Percentiles rank a stretch among this genome's conserved stretches.
Evolutionary conservation across 2,797 vertebrate species (phyloP).

Genomic region (Anniella stebbinsi): DNA sequence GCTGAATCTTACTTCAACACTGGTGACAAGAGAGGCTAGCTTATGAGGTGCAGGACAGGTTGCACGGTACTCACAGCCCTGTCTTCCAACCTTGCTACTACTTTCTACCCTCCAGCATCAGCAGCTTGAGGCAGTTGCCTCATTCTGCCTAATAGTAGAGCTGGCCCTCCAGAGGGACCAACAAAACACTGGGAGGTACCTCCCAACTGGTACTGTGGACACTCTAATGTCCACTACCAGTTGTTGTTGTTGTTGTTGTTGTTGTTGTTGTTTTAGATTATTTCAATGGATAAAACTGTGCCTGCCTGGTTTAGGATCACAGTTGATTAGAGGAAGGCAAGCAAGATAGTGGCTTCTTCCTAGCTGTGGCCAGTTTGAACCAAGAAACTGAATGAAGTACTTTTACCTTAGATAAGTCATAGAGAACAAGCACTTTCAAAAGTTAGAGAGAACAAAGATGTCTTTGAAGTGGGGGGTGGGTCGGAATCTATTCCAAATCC

Average conservation of each 20-base stretch:
- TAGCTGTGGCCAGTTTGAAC: not conserved
- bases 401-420: not conserved
- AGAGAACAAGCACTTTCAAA: not conserved
- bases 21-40: no score
- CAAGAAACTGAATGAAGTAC: not conserved
- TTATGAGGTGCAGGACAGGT: no score
- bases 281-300: not conserved
- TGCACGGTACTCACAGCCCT: no score
- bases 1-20: no score
- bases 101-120: no score
- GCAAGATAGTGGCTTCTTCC: not conserved
- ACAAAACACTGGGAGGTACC: not conserved
- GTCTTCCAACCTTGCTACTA: no score
- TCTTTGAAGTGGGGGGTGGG: no score
- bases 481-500: not conserved
- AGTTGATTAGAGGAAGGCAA: not conserved
- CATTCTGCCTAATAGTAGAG: no score
- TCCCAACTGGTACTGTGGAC: not conserved
- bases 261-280: not conserved
- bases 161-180: no score
- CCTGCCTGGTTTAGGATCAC: not conserved
- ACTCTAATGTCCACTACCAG: not conserved
- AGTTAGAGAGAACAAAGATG: no score
- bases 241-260: not conserved
- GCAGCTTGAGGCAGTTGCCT: no score